These are phyloP conservation scores for Enteromius unitaeniatus DNA, from an alignment of 2,797 vertebrate genomes.

Conservation along the genomic window DNA sequence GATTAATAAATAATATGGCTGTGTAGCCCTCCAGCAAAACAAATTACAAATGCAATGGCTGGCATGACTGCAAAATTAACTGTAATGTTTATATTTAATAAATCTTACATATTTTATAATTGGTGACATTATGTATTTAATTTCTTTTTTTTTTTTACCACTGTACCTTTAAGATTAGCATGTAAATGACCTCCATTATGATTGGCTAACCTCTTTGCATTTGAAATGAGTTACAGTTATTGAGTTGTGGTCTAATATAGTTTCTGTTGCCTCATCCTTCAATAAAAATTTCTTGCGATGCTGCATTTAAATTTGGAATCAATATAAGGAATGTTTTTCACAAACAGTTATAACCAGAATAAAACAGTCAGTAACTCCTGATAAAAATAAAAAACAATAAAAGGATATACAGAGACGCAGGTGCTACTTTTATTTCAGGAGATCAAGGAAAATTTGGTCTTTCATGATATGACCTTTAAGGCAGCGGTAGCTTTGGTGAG, in stretches of 20 bases:
- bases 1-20: slow-evolving; percentile 6
- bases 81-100: not conserved
- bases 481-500: not conserved
- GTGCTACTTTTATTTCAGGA: slow-evolving; percentile 22
- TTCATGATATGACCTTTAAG: slow-evolving; percentile 16
- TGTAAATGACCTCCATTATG: not conserved
- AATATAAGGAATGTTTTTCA: not conserved
- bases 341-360: not conserved
- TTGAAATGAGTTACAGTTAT: not conserved
- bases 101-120: not conserved
- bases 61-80: not conserved
- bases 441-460: slow-evolving; percentile 7
- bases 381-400: not conserved
- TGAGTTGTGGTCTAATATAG: not conserved
- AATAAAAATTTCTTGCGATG: not conserved
- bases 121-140: not conserved
- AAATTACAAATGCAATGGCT: not conserved
- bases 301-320: not conserved
- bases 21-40: slow-evolving; percentile 14
- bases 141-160: too few species aligned
- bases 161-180: not conserved
- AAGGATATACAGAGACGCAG: slow-evolving; percentile 8
- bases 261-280: not conserved
- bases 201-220: not conserved
- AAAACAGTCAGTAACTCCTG: not conserved